Base-by-base conservation (phyloP, 2,888 invertebrate genomes). In the Eudemis profundana region DNA sequence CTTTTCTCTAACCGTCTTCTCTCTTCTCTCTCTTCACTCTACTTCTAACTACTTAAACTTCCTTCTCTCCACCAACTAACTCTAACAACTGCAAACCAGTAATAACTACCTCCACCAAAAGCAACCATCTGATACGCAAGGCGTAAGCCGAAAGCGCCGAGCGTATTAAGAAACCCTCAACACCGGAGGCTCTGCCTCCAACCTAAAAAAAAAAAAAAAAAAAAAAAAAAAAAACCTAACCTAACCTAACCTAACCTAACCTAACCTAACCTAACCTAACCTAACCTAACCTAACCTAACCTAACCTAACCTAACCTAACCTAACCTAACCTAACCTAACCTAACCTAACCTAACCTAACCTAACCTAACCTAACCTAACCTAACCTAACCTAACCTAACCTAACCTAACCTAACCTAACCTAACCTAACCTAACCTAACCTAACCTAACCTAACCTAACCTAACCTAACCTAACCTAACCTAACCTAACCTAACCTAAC, bases 401-500 rank as follows among this genome's bases (percentile, higher is more conserved):
- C 51, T 59, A 64, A 57, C 51, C 57, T 51, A 57, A 64, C 61
- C 51, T 61, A 51, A 61, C 51, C 51, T 40, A 40, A 40, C 38
- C 38, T 40, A 40, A 40, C 38, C 38, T 40, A 40, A 40, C 38
- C 38, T 40, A 61, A 61, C 61, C 61, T 61, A 61, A 61, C 61
- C n/a, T n/a, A n/a, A n/a, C n/a, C n/a, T n/a, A 66, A 68, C 63
- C 65, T 67, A 67, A 70, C 68, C 67, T 68, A 61, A 66, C 61
- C 63, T 60, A 63, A 67, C 60, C 63, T 60, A 67, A 67, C 63
- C 63, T 62, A 68, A 66, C 63, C 66, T 57, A 66, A 61, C 62
- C 67, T 62, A 61, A 68, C 68, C 65, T 69, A 74, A 71, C 74
- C 68, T n/a, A n/a, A n/a, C n/a, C n/a, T n/a, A n/a, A n/a, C n/a